A percentile compares a stretch with the other conserved stretches of the same genome.
Conservation (phyloP, 1,140 invertebrate genomes). For the Psilanteris sp. region DNA sequence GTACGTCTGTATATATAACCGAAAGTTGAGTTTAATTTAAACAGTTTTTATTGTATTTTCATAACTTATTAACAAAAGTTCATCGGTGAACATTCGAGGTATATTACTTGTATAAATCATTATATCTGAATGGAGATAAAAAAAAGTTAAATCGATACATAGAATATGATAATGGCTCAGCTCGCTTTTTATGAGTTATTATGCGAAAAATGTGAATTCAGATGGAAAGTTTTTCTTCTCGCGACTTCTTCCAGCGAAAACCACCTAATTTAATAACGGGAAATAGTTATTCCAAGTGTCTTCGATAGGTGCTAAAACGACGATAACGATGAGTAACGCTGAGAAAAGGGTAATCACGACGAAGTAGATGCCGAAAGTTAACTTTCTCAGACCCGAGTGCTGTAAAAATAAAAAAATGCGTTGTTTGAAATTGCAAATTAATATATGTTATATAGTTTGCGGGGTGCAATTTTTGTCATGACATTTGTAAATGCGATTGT, state of each 20-base stretch:
- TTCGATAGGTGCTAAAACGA: conserved; percentile 87
- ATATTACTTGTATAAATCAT: background rate
- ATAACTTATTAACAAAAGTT: background rate
- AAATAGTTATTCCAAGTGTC: conserved; percentile 75
- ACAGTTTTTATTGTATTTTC: no score
- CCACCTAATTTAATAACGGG: conserved; percentile 61
- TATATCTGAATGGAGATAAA: background rate
- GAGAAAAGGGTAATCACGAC: conserved; percentile 84
- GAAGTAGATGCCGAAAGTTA: conserved; percentile 87
- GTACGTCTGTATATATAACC: no score
- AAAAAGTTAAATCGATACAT: conserved; percentile 6
- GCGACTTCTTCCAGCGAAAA: conserved; percentile 6
- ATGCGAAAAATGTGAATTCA: conserved; percentile 9
- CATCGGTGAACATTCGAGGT: background rate
- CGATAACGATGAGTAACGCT: conserved; percentile 85
- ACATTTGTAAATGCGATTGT: conserved; percentile 13
- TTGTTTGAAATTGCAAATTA: conserved; percentile 12
- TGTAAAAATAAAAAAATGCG: conserved; percentile 80
- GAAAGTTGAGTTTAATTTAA: no score
- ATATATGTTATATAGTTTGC: background rate
- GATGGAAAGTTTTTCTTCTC: conserved; percentile 2
- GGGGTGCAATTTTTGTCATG: conserved; percentile 3
- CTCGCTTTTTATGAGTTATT: conserved; percentile 11
- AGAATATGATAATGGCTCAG: conserved; percentile 9
- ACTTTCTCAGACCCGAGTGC: conserved; percentile 87